Evolutionary conservation across 2,888 invertebrate species (phyloP).

Genomic region (Eristalis tenax): DNA sequence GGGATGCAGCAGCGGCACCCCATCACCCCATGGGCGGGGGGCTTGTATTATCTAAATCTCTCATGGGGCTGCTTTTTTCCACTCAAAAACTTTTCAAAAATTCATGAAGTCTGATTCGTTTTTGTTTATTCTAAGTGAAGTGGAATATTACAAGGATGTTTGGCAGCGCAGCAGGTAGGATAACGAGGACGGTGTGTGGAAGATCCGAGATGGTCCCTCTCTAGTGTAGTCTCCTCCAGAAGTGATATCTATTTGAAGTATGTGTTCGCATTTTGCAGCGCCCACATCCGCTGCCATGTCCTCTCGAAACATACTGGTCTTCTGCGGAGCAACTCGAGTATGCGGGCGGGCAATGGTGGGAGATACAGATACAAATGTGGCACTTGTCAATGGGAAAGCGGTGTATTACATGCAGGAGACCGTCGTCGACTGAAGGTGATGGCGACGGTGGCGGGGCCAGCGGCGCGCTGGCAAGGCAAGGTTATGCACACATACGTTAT

Average conservation of each 20-base stretch:
- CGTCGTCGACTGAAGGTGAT: background rate
- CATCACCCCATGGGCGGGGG: background rate
- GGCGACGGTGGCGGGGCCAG: background rate
- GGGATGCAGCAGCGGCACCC: constrained; percentile 5
- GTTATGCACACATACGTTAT: constrained; percentile 39
- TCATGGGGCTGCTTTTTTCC: constrained; percentile 69
- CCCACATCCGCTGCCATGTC: background rate
- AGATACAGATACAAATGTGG: constrained; percentile 33
- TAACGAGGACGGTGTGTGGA: constrained; percentile 4
- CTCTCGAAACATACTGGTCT: too few species aligned
- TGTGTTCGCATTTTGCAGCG: constrained; percentile 22
- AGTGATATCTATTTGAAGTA: constrained; percentile 60
- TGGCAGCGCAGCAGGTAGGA: constrained; percentile 50
- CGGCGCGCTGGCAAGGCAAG: background rate
- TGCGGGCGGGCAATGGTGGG: background rate
- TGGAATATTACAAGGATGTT: constrained; percentile 71
- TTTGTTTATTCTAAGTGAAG: constrained; percentile 72
- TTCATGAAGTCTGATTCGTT: constrained; percentile 72
- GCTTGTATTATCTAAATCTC: constrained; percentile 27
- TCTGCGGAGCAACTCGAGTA: background rate
- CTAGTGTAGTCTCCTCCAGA: constrained; percentile 60
- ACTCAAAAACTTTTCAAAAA: constrained; percentile 72
- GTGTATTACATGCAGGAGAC: background rate
- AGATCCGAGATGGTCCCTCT: constrained; percentile 17
- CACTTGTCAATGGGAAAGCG: constrained; percentile 53